Conservation (phyloP, 2,888 invertebrate species). For the Drosophila monieri region DNA sequence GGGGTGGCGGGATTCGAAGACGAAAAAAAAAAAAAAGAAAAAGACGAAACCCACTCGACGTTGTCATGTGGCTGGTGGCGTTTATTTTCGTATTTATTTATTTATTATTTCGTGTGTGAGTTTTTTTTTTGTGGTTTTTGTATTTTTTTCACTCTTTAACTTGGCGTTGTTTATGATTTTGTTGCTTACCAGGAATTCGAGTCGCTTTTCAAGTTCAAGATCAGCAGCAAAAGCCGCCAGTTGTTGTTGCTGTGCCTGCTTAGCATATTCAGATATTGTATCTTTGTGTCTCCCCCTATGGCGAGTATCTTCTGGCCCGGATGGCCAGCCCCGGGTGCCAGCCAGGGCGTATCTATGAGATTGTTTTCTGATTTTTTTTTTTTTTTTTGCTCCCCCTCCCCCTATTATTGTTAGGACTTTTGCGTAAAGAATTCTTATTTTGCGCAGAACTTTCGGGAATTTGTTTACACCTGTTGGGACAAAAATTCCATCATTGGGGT, state of each 20-base stretch:
- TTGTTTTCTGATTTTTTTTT: background rate
- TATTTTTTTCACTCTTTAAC: conserved; percentile 24
- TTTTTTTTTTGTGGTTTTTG: conserved; percentile 28
- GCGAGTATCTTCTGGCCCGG: background rate
- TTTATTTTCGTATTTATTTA: conserved; percentile 23
- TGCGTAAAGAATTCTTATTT: conserved; percentile 40
- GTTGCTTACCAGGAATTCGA: conserved; percentile 60
- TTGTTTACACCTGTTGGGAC: conserved; percentile 49
- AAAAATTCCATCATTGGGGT: conserved; percentile 16
- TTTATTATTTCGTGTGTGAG: conserved; percentile 6
- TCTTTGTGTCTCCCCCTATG: background rate
- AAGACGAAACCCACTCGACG: conserved; percentile 12
- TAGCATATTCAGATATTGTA: conserved; percentile 46
- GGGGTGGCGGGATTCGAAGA: conserved; percentile 1
- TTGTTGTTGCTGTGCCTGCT: conserved; percentile 40
- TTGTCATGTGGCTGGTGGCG: conserved; percentile 44
- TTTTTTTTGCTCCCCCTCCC: conserved; percentile 15
- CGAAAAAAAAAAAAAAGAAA: too few species aligned
- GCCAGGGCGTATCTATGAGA: conserved; percentile 1
- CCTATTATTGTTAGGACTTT: conserved; percentile 33
- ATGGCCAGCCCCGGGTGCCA: background rate
- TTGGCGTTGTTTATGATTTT: conserved; percentile 41
- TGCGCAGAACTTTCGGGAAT: conserved; percentile 59
- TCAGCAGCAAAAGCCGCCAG: conserved; percentile 41
- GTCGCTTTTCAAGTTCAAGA: conserved; percentile 71